Percentiles rank a stretch among this genome's conserved stretches.
phyloP scores from a whole-genome alignment of 2,888 invertebrate species.

The Dicyrtoma fusca region DNA sequence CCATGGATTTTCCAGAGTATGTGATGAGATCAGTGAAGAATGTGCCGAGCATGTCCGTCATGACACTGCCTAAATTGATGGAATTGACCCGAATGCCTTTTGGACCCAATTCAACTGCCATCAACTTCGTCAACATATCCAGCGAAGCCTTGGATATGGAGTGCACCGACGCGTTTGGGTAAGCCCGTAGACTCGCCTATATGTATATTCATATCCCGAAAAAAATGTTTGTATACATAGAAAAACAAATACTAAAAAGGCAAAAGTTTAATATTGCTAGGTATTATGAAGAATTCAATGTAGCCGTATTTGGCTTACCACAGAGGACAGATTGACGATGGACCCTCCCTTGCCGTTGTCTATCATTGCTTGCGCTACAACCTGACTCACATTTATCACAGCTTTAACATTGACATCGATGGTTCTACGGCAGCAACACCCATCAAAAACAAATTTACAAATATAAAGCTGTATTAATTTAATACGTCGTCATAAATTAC shows the following conservation, averaged over 20 bases:
- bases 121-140: conserved; percentile 62
- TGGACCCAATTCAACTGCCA: conserved; percentile 63
- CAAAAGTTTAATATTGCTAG: no score
- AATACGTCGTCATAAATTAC: no score
- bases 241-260: no score
- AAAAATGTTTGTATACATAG: neutral
- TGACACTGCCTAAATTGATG: conserved; percentile 64
- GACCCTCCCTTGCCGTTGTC: conserved; percentile 60
- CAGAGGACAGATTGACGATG: conserved; percentile 63
- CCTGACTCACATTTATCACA: conserved; percentile 62
- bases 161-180: conserved; percentile 22
- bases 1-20: conserved; percentile 23
- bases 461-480: no score
- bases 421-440: conserved; percentile 58
- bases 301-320: conserved; percentile 56
- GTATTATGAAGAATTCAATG: no score
- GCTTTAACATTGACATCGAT: conserved; percentile 62
- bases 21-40: conserved; percentile 14
- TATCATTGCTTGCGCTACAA: conserved; percentile 61
- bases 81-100: conserved; percentile 63
- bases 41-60: conserved; percentile 61
- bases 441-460: conserved; percentile 13
- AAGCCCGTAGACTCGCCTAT: conserved; percentile 26
- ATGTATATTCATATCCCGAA: neutral
- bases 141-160: conserved; percentile 62